Percentiles rank a stretch among this genome's conserved stretches.
phyloP scores from a whole-genome alignment of 2,113 vertebrate species.

The Stegastes partitus region DNA sequence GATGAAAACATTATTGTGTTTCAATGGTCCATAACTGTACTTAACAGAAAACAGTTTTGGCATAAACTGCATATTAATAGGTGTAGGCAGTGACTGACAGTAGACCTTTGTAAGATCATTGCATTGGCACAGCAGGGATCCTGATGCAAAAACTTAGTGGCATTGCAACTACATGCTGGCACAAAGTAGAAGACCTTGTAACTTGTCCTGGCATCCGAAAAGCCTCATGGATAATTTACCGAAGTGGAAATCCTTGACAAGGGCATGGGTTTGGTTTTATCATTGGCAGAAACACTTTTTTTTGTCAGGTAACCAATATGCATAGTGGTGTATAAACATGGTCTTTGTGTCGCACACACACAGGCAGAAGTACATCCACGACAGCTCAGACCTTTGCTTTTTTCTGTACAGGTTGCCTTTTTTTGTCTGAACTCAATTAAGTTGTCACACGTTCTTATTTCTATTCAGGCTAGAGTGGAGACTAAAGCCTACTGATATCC shows the following conservation, averaged over 20 bases:
- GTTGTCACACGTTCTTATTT: constrained; percentile 7
- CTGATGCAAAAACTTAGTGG: not conserved
- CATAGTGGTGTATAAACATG: not conserved
- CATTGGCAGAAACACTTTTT: constrained; percentile 11
- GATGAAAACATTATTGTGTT: too few species aligned
- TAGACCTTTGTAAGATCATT: not conserved
- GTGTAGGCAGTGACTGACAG: not conserved
- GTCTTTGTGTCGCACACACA: too few species aligned
- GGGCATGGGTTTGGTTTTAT: constrained; percentile 2
- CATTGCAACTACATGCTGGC: not conserved
- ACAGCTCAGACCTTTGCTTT: not conserved
- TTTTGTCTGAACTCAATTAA: constrained; percentile 11
- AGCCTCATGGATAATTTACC: constrained; percentile 22
- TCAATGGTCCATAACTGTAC: too few species aligned
- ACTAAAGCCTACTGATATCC: not conserved
- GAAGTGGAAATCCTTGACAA: constrained; percentile 14
- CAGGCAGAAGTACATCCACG: not conserved
- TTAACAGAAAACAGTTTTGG: not conserved
- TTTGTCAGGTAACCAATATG: constrained; percentile 21
- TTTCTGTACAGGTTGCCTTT: not conserved
- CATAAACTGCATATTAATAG: not conserved
- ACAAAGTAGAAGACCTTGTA: not conserved
- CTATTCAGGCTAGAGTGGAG: not conserved
- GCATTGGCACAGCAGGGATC: not conserved
- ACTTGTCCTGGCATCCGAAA: constrained; percentile 2